Conservation (phyloP, 2,113 vertebrate genomes). For the Acanthisitta chloris region DNA sequence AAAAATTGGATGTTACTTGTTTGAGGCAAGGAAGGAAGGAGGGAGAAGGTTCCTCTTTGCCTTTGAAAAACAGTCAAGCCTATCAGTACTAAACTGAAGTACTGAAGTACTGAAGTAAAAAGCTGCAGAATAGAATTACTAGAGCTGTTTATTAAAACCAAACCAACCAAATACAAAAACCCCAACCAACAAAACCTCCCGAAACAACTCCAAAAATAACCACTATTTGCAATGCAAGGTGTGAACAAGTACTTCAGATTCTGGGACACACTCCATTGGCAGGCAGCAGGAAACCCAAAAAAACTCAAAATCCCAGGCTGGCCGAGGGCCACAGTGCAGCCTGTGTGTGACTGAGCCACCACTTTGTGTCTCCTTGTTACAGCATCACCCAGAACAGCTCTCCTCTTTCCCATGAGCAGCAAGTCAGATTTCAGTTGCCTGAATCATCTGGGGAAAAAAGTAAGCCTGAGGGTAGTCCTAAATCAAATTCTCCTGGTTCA, state of each 20-base stretch:
- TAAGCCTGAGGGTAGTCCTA: not conserved
- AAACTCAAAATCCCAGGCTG: too few species aligned
- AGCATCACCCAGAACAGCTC: not conserved
- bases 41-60: not conserved
- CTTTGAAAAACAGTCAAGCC: not conserved
- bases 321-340: too few species aligned
- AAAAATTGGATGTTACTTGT: not conserved
- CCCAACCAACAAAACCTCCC: too few species aligned
- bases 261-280: not conserved
- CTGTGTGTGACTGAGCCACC: rapidly evolving
- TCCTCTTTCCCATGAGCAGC: not conserved
- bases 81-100: not conserved
- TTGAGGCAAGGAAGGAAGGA: not conserved
- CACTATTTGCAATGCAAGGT: not conserved
- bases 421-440: not conserved
- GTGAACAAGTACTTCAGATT: not conserved
- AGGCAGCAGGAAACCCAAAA: not conserved
- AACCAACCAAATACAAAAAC: not conserved
- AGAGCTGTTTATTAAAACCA: not conserved
- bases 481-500: not conserved
- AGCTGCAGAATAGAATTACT: not conserved
- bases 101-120: not conserved
- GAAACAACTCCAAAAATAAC: not conserved
- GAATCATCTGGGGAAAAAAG: not conserved
- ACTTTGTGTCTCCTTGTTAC: not conserved